Percentiles rank a stretch among this genome's conserved stretches.
These are phyloP conservation scores for Chironomus striatipennis DNA, from an alignment of 1,140 invertebrate genomes.

Conservation along the genomic window DNA sequence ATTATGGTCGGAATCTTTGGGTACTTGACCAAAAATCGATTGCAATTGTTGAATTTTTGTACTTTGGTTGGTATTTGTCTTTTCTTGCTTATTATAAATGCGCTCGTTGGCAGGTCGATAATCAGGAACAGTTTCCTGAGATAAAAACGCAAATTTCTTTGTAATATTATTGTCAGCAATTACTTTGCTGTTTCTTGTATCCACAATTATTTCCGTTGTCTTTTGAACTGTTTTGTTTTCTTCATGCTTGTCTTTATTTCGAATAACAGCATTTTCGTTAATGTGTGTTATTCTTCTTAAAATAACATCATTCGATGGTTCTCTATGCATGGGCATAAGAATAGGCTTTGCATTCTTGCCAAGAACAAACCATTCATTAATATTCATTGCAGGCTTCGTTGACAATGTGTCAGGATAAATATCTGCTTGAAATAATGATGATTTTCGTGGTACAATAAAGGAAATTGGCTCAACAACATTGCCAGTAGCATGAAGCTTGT, in stretches of 20 bases:
- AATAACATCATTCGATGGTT: conserved; percentile 30
- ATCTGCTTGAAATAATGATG: conserved; percentile 64
- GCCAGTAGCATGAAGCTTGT: conserved; percentile 81
- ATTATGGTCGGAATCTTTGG: conserved; percentile 40
- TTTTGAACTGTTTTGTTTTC: not conserved
- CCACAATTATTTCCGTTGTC: not conserved
- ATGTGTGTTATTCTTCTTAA: too few relatives aligned
- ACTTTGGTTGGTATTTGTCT: conserved; percentile 63
- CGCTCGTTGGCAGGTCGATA: conserved; percentile 54
- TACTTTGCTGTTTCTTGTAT: conserved; percentile 34
- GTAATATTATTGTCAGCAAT: conserved; percentile 59
- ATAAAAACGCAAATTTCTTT: conserved; percentile 76
- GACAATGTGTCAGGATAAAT: conserved; percentile 87
- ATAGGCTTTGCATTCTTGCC: conserved; percentile 75
- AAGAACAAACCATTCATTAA: conserved; percentile 72
- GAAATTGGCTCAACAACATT: conserved; percentile 83
- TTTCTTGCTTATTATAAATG: conserved; percentile 57
- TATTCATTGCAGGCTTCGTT: conserved; percentile 69
- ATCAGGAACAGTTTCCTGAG: conserved; percentile 72
- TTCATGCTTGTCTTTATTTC: conserved; percentile 15
- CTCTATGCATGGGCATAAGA: conserved; percentile 75
- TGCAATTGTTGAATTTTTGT: conserved; percentile 68
- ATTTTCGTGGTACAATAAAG: conserved; percentile 86
- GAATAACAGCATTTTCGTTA: not conserved
- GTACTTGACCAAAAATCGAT: conserved; percentile 56